Conservation (phyloP, 2,113 vertebrate genomes). For the Dicrurus megarhynchus region DNA sequence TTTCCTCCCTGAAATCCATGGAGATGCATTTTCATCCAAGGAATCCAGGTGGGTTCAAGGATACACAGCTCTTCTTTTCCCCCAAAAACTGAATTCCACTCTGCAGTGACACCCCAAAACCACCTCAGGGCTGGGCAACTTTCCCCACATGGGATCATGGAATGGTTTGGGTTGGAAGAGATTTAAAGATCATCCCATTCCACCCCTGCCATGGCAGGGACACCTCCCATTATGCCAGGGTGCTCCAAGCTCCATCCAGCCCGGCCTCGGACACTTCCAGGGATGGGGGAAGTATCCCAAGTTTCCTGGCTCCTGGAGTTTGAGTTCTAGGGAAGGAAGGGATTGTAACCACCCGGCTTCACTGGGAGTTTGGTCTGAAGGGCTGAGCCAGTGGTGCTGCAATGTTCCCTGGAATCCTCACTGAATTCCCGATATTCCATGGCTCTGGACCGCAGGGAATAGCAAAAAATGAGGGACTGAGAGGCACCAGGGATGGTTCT, state of each 20-base stretch:
- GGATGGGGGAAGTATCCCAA: not conserved
- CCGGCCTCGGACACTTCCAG: not conserved
- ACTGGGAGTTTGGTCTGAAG: not conserved
- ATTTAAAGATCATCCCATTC: not conserved
- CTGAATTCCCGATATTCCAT: fast-evolving
- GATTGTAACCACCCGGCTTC: not conserved
- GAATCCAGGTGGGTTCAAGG: not conserved
- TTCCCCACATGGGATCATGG: fast-evolving
- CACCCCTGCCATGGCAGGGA: not conserved
- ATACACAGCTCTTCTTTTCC: not conserved
- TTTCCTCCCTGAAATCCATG: not conserved
- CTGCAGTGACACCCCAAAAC: not conserved
- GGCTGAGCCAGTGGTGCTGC: not conserved
- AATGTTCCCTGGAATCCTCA: not conserved
- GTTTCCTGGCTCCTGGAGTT: not conserved
- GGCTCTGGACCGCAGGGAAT: not conserved
- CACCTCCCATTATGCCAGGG: not conserved
- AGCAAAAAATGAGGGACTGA: not conserved
- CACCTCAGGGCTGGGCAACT: not conserved
- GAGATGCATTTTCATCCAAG: not conserved
- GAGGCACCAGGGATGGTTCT: not conserved
- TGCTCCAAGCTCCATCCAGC: not conserved
- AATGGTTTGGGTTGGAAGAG: not conserved
- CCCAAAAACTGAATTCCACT: not conserved
- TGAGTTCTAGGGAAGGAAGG: not conserved